phyloP scores from a whole-genome alignment of 2,113 vertebrate genomes.

The Ibidorhyncha struthersii region DNA sequence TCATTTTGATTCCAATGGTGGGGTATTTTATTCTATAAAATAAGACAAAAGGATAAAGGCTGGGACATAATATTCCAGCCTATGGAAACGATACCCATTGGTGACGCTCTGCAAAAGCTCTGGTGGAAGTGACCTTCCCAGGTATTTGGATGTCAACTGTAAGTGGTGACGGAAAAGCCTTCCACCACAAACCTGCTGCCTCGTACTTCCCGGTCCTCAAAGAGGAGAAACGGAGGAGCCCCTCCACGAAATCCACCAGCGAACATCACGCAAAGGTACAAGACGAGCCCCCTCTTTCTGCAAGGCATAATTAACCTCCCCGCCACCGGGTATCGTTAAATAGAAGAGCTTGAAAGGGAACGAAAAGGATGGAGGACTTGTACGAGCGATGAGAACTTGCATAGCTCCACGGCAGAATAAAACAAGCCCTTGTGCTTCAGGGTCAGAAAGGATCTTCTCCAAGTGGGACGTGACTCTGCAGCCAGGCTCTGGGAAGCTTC shows the following conservation, averaged over 20 bases:
- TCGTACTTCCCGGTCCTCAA: background rate
- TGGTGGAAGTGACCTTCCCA: background rate
- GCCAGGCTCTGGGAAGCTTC: background rate
- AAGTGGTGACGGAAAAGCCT: background rate
- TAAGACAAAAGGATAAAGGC: background rate
- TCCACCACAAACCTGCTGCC: background rate
- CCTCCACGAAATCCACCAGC: background rate
- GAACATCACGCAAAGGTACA: background rate
- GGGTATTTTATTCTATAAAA: background rate
- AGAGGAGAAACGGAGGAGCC: background rate
- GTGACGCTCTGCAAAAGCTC: background rate
- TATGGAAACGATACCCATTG: background rate
- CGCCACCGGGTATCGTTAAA: background rate
- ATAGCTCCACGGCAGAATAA: background rate
- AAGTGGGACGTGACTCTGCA: background rate
- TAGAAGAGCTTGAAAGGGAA: background rate
- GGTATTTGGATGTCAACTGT: background rate
- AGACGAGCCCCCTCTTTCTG: background rate
- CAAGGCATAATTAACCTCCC: slow-evolving; percentile 26
- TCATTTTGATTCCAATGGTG: background rate
- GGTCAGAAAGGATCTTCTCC: background rate
- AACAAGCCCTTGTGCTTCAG: background rate
- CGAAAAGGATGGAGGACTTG: background rate
- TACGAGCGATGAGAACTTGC: background rate
- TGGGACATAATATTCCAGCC: background rate